A percentile compares a stretch with the other conserved stretches of the same genome.
Evolutionary conservation across 2,113 vertebrate species (phyloP).

Genomic region (Carettochelys insculpta): DNA sequence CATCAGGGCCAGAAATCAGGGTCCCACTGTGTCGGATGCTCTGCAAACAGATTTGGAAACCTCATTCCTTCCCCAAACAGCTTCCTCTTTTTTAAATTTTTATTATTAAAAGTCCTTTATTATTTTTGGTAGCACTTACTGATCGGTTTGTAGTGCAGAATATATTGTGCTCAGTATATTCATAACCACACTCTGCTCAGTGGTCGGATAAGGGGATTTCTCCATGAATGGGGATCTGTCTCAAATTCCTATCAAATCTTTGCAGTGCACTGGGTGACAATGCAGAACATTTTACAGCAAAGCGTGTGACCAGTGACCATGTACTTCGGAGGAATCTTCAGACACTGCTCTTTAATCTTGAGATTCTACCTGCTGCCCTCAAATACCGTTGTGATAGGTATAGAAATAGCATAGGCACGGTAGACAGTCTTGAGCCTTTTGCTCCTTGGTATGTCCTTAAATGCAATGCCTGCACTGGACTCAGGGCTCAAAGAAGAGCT

Average conservation of each 20-base stretch:
- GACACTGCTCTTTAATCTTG: background rate
- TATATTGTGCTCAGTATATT: background rate
- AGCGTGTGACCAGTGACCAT: accelerated
- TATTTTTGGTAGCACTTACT: background rate
- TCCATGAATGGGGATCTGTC: background rate
- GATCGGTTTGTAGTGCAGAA: background rate
- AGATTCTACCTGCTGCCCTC: background rate
- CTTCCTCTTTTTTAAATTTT: background rate
- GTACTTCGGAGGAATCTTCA: background rate
- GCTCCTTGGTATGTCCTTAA: background rate
- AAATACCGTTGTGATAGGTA: background rate
- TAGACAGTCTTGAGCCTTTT: background rate
- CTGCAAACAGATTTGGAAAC: background rate
- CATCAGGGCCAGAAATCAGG: background rate
- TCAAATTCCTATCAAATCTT: background rate
- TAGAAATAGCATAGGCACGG: background rate
- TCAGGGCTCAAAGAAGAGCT: too few species aligned
- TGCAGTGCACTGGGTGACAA: background rate
- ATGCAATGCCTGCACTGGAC: background rate
- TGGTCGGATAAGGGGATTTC: background rate
- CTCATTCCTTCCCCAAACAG: background rate
- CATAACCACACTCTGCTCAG: too few species aligned
- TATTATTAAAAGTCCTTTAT: background rate
- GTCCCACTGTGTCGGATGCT: background rate
- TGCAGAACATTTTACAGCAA: background rate